These are phyloP conservation scores for Magallana nippona DNA, from an alignment of 2,888 invertebrate genomes.

Conservation along the genomic window DNA sequence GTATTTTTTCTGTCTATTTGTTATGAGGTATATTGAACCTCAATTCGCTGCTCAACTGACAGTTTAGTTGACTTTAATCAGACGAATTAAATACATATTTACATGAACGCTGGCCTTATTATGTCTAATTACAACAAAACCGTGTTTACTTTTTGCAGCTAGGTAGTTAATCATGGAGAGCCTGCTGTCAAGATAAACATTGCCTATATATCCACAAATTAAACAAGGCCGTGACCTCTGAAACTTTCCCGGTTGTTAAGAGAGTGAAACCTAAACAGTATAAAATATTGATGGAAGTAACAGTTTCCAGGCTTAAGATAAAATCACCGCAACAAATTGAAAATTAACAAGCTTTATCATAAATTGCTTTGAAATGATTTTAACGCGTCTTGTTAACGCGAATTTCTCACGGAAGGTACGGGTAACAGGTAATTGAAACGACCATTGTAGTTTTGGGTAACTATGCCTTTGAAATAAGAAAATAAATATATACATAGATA, in stretches of 20 bases:
- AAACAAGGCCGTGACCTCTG: not conserved
- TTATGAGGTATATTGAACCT: not conserved
- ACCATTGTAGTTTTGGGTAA: too few species aligned
- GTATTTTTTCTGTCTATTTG: not conserved
- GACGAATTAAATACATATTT: not conserved
- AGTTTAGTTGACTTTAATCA: not conserved
- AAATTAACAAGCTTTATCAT: too few species aligned
- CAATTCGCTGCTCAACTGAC: not conserved
- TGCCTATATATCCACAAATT: not conserved
- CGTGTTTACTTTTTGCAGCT: slow-evolving; percentile 1
- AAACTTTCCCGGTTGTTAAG: not conserved
- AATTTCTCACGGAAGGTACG: too few species aligned
- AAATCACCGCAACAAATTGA: too few species aligned
- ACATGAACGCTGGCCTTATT: slow-evolving; percentile 25
- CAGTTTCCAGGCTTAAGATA: not conserved
- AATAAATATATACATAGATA: too few species aligned
- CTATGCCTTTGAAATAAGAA: too few species aligned
- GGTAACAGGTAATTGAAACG: too few species aligned
- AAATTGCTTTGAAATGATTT: too few species aligned
- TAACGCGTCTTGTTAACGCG: too few species aligned
- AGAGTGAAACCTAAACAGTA: not conserved
- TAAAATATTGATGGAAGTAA: slow-evolving; percentile 17
- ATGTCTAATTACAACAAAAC: not conserved
- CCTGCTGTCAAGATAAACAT: slow-evolving; percentile 18
- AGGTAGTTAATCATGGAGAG: slow-evolving; percentile 5